phyloP scores from a whole-genome alignment of 1,140 invertebrate species.

The Cotesia vestalis region DNA sequence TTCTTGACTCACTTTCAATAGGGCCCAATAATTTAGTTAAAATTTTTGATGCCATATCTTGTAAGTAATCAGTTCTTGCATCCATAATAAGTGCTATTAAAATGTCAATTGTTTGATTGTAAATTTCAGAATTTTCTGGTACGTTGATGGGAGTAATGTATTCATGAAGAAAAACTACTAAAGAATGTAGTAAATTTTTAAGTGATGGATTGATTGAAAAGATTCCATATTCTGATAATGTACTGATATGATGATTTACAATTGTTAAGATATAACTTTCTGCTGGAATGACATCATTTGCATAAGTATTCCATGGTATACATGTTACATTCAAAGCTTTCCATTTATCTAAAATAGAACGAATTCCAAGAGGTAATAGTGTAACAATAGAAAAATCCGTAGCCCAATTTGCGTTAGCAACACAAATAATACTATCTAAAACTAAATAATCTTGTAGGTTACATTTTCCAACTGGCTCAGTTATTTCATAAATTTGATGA shows the following conservation, averaged over 20 bases:
- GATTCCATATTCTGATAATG: constrained; percentile 67
- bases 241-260: constrained; percentile 68
- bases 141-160: constrained; percentile 68
- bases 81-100: constrained; percentile 80
- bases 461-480: constrained; percentile 64
- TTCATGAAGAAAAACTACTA: constrained; percentile 75
- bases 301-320: constrained; percentile 72
- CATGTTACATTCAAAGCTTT: constrained; percentile 66
- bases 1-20: constrained; percentile 71
- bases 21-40: constrained; percentile 72
- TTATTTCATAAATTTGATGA: constrained; percentile 67
- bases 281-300: constrained; percentile 82
- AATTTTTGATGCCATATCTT: constrained; percentile 69
- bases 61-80: constrained; percentile 76
- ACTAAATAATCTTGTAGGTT: constrained; percentile 66
- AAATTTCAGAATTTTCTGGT: constrained; percentile 62
- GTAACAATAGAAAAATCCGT: constrained; percentile 68
- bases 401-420: constrained; percentile 69
- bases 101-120: constrained; percentile 68
- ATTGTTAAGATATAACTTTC: constrained; percentile 80
- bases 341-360: constrained; percentile 74
- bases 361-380: constrained; percentile 69
- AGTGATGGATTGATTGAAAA: constrained; percentile 76
- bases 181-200: constrained; percentile 73
- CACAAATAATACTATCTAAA: constrained; percentile 70